These are phyloP conservation scores for Erynnis tages DNA, from an alignment of 2,888 invertebrate species.

Conservation along the genomic window DNA sequence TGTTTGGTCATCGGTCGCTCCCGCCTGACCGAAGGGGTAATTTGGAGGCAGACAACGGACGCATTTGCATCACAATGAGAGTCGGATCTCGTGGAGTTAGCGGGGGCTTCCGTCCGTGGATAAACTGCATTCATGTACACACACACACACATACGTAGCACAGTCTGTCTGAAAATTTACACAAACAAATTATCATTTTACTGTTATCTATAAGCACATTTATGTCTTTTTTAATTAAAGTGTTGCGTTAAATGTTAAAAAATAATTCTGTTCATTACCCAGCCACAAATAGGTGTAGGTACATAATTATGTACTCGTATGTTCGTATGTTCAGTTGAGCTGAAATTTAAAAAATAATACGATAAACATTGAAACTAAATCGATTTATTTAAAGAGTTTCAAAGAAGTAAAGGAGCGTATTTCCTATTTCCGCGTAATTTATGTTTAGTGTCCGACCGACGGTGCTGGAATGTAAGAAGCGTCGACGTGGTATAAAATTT, in stretches of 20 bases:
- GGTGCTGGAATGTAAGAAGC: conserved; percentile 12
- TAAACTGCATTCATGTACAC: conserved; percentile 50
- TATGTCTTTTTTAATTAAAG: too few species aligned
- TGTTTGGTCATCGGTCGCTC: conserved; percentile 71
- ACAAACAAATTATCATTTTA: conserved; percentile 7
- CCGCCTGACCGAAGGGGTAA: conserved; percentile 77
- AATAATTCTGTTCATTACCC: too few species aligned
- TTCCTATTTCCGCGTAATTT: not conserved
- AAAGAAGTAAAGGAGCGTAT: not conserved
- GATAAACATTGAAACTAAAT: too few species aligned
- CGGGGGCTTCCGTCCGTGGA: conserved; percentile 69
- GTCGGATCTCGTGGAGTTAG: conserved; percentile 56
- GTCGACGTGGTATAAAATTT: conserved; percentile 20
- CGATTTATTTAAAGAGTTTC: too few species aligned
- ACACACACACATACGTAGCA: conserved; percentile 18
- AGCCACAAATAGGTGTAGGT: too few species aligned
- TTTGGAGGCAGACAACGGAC: conserved; percentile 79
- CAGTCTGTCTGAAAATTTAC: conserved; percentile 26
- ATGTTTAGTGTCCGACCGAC: conserved; percentile 1
- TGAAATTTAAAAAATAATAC: too few species aligned
- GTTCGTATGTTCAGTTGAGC: too few species aligned
- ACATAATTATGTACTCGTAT: too few species aligned
- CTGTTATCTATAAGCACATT: too few species aligned
- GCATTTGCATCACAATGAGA: conserved; percentile 79
- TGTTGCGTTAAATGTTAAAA: too few species aligned